Evolutionary conservation across 2,888 invertebrate genomes (phyloP).

Genomic region (Drosophila bunnanda): DNA sequence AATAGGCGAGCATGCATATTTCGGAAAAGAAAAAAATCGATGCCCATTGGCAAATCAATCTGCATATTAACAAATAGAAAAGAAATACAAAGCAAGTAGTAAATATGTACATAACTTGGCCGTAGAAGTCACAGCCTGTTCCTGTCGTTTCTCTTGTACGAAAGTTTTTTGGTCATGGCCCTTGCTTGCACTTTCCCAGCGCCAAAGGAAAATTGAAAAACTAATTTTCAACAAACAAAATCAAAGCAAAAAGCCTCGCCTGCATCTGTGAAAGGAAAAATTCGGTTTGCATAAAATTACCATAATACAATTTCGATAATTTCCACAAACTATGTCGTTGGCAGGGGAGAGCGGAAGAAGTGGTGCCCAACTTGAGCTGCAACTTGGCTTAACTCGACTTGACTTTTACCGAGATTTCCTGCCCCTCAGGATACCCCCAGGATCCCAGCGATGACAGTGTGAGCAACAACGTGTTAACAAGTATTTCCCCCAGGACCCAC

Average conservation of each 20-base stretch:
- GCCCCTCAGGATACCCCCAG: slow-evolving; percentile 1
- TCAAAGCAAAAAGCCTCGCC: slow-evolving; percentile 50
- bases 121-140: slow-evolving; percentile 34
- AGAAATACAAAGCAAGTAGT: slow-evolving; percentile 29
- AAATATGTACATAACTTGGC: slow-evolving; percentile 70
- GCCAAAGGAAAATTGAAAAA: slow-evolving; percentile 68
- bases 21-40: slow-evolving; percentile 22
- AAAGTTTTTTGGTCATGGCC: slow-evolving; percentile 54
- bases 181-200: slow-evolving; percentile 45
- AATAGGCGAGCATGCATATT: slow-evolving; percentile 18
- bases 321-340: slow-evolving; percentile 58
- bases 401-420: slow-evolving; percentile 30
- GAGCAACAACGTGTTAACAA: slow-evolving; percentile 53
- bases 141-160: slow-evolving; percentile 40
- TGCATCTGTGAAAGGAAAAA: slow-evolving; percentile 47
- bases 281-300: slow-evolving; percentile 75
- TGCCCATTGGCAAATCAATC: slow-evolving; percentile 60
- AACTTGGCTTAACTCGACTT: slow-evolving; percentile 38
- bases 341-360: slow-evolving; percentile 18
- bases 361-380: slow-evolving; percentile 24
- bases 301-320: slow-evolving; percentile 79
- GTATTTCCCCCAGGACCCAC: slow-evolving; percentile 35
- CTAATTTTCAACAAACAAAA: slow-evolving; percentile 72
- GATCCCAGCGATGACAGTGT: slow-evolving; percentile 16
- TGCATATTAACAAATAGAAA: slow-evolving; percentile 59